Evolutionary conservation across 2,113 vertebrate genomes (phyloP), one percentile per base, ranked within the genome.

Genomic region (Zosterops japonicus): DNA sequence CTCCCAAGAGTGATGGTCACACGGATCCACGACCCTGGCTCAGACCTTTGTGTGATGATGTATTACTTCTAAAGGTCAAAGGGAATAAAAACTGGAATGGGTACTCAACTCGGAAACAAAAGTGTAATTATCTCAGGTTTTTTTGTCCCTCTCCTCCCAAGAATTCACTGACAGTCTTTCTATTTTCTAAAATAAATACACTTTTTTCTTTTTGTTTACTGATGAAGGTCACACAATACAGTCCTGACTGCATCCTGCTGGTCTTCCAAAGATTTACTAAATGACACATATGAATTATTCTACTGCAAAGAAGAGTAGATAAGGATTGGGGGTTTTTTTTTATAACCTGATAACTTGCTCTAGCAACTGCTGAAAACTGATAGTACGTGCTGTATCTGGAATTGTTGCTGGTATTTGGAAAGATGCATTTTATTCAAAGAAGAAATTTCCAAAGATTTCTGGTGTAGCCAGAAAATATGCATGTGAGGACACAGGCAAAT

Each of bases 221-320:
- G 42, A 89, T 22, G 77, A 94, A 97, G 87, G 93, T 95, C 69
- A 84, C 46, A n/a, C 12, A 63, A 89, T 44, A 56, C 14, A 84
- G 7, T 89, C 47, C 56, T 36, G 27, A 74, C 33, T 78, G 53
- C 1, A 7, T 93, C 57, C 69, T 79, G 55, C 57, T 76, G 49
- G 74, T 82, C 78, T 76, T 79, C 53, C 49, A 42, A 57, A 87
- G 70, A 72, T 65, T 82, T 69, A 82, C 21, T 57, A 96, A 94
- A 82, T 61, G 65, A 79, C 87, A 89, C 8, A 39, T 79, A 93
- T 57, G 75, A 94, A 94, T 93, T 93, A 89, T 93, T 95, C 50
- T 31, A 9, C 78, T 83, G 27, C 71, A 72, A 80, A 64, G 44
- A 74, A 75, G 17, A 56, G 49, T 64, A 91, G 93, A 92, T 94